Evolutionary conservation across 2,888 invertebrate species (phyloP), one percentile per base, ranked within the genome.

Genomic region (Alloplasta piceator): DNA sequence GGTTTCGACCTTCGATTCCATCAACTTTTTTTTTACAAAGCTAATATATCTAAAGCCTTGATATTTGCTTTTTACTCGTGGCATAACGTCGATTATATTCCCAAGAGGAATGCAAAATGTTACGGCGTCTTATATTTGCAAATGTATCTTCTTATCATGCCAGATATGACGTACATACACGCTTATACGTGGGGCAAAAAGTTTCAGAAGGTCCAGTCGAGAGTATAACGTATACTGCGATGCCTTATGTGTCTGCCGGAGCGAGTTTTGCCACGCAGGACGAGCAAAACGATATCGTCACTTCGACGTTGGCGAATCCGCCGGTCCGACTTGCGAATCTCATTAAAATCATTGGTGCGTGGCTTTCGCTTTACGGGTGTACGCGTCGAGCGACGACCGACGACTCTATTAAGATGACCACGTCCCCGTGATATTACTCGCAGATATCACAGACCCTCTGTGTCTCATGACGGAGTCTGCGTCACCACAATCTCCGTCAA

Each of bases 331-430:
- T 90, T 88, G 87, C 84, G 90, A 91, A 91, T 91, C 91, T 91
- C 91, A 91, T 91, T 91, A 91, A 91, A 91, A 86, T 87, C 91
- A 90, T 89, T 89, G 91, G 89, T 89, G 91, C 91, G 91, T 91
- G 87, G 83, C 85, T 88, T 87, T 83, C 86, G 88, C 88, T 88
- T 88, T 87, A 86, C 87, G 77, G 80, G 83, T 70, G 74, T 87
- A 87, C 86, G 85, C 86, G 81, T 83, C 73, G 50, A 50, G 83
- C 81, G 64, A 82, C 86, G 85, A 86, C 86, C 85, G 85, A 87
- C 86, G 89, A 90, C 89, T 90, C 91, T 83, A 91, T 91, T 90
- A 91, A 91, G 91, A 91, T 91, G 91, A 91, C 91, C 91, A 91
- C 82, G 88, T 90, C 88, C 89, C 91, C 91, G 91, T 91, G 91